Conservation (phyloP, 2,113 vertebrate species). For the Vidua chalybeata region DNA sequence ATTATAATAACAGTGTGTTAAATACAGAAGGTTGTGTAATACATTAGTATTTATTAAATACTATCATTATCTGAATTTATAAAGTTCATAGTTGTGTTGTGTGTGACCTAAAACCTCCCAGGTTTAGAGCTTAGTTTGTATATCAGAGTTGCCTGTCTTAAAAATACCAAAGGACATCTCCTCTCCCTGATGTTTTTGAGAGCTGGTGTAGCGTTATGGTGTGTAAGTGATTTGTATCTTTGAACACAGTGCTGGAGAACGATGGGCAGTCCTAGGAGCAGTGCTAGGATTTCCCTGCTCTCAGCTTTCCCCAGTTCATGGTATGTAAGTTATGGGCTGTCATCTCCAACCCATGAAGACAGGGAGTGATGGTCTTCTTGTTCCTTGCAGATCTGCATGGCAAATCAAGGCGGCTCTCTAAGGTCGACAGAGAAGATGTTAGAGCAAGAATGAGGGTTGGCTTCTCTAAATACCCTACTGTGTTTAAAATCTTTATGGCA, state of each 20-base stretch:
- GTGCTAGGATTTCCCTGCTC: neutral
- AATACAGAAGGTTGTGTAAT: neutral
- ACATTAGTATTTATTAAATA: neutral
- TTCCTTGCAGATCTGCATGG: neutral
- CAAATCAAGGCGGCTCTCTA: neutral
- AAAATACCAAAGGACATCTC: neutral
- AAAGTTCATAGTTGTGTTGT: neutral
- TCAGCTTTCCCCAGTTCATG: neutral
- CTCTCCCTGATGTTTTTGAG: neutral
- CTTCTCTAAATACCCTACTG: neutral
- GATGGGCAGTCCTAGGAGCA: neutral
- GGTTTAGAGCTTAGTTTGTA: neutral
- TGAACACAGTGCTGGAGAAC: neutral
- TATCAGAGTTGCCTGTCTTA: neutral
- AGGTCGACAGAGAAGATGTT: neutral
- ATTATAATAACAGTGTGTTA: neutral
- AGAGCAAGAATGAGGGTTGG: neutral
- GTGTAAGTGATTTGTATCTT: neutral
- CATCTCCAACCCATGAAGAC: neutral
- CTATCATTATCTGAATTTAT: neutral
- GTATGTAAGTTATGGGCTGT: neutral
- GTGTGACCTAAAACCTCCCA: neutral
- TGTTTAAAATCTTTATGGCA: neutral
- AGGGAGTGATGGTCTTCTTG: neutral
- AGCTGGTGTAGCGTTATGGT: neutral